These are phyloP conservation scores for Nasonia longicornis DNA, from an alignment of 1,140 invertebrate species.

Conservation along the genomic window DNA sequence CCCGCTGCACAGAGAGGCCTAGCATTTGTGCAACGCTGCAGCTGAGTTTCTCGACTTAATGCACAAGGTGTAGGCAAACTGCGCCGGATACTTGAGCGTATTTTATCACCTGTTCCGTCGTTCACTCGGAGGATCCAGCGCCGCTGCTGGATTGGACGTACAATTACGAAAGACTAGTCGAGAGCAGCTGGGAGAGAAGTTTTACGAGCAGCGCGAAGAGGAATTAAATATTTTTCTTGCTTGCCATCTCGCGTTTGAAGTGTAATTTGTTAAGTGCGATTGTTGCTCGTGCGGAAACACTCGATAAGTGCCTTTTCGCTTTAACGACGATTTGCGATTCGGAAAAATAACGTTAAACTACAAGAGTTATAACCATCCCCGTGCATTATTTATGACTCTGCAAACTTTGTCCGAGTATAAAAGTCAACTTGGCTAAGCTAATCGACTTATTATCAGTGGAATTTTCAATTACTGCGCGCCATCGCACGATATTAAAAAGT, in stretches of 20 bases:
- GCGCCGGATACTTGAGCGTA: background rate
- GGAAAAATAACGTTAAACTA: background rate
- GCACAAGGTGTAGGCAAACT: slow-evolving; percentile 2
- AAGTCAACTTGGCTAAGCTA: background rate
- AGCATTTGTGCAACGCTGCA: background rate
- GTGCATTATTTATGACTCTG: background rate
- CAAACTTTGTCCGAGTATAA: background rate
- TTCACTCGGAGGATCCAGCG: background rate
- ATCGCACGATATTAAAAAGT: background rate
- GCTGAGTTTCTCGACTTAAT: background rate
- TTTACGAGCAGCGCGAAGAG: background rate
- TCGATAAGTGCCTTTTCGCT: background rate
- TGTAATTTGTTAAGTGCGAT: too few species aligned
- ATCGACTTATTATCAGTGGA: background rate
- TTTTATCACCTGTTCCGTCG: slow-evolving; percentile 9
- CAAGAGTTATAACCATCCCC: background rate
- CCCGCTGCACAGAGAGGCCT: background rate
- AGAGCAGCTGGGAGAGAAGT: background rate
- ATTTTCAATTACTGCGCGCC: background rate
- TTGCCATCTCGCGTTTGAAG: too few species aligned
- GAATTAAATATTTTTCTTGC: too few species aligned
- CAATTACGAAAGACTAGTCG: background rate
- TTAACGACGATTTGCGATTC: background rate
- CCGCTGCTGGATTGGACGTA: background rate
- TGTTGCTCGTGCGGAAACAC: background rate